Base-by-base conservation (phyloP, 2,888 invertebrate genomes). In the Callosobruchus maculatus region DNA sequence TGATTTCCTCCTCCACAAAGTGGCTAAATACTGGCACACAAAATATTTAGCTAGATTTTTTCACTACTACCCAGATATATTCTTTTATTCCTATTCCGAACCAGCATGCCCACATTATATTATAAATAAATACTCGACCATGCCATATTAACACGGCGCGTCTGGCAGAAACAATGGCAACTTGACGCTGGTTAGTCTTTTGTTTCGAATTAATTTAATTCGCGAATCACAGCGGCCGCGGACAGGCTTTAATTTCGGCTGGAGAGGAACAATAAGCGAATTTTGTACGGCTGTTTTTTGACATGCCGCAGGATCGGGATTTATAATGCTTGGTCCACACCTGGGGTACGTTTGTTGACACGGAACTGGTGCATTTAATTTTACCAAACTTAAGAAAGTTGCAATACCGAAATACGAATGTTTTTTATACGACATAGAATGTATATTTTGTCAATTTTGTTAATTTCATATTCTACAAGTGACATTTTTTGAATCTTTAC, bases 201-300 rank as follows among this genome's bases (percentile, higher is more conserved):
- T 68, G 68, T 68, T 68, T 68, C 68, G 22, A 21, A 68, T 68
- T 68, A 68, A 18, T 21, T 68, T 68, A 68, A 68, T 68, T 68
- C 68, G 68, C 68, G 22, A 68, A 68, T 68, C 68, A 68, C 22
- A 20, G 68, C 13, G 22, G 68, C 13, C 13, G 68, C 68, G 22
- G 68, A 22, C 68, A 68, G 68, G 21, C 9, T 68, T 68, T 68
- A 68, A 68, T 68, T 68, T 68, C 21, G 68, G 21, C 20, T 21
- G 68, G 68, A 49, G 49, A 49, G 13, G 49, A 49, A 49, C 49
- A 49, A 49, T 49, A 49, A 49, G 49, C 49, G 49, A 49, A 49
- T 49, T 49, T 49, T 49, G 49, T 49, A 49, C 49, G 49, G 18
- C 7, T 49, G 49, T 49, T 49, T 49, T 49, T 49, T 49, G 49